Evolutionary conservation across 2,113 vertebrate genomes (phyloP), one percentile per base, ranked within the genome.

Genomic region (Gasterosteus aculeatus): DNA sequence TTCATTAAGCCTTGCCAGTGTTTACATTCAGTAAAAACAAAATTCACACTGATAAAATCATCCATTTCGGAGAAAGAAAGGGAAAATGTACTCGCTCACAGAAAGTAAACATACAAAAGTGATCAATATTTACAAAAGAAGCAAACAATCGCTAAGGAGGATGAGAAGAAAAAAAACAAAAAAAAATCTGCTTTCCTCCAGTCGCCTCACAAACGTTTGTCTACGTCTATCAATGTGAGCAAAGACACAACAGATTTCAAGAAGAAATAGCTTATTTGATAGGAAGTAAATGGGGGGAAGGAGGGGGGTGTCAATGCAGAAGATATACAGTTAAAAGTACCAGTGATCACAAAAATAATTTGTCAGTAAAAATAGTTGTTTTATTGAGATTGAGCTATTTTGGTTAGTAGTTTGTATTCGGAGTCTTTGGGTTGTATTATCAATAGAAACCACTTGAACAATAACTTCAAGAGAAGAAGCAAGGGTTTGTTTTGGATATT

Each of bases 1-100:
- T 81, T 90, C 87, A 87, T 91, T 88, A 90, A 94, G 87, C 88
- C 60, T 72, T 12, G 87, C 87, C 83, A 80, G 81, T 92, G 93
- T 91, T 95, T 85, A 89, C 85, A 75, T 94, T 93, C 92, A 91
- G 89, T 85, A 93, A 94, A 92, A 92, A 92, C 62, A 56, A 91
- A 77, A 10, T 63, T 77, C 83, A 92, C 91, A 90, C 92, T 89
- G 87, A 85, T 85, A 54, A 84, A 84, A 91, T 89, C 85, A 88
- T 93, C 91, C 88, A 92, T 89, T 92, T 87, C 86, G 89, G 88
- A 93, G 87, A 91, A 91, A 89, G 69, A 85, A 80, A 88, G 77
- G 69, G 86, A 83, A 83, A 69, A 85, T 72, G 75, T 87, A 87
- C 65, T 85, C 78, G 77, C 82, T 93, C 87, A 85, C 82, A 86